Evolutionary conservation across 2,113 vertebrate genomes (phyloP).

Genomic region (Alexandromys fortis): DNA sequence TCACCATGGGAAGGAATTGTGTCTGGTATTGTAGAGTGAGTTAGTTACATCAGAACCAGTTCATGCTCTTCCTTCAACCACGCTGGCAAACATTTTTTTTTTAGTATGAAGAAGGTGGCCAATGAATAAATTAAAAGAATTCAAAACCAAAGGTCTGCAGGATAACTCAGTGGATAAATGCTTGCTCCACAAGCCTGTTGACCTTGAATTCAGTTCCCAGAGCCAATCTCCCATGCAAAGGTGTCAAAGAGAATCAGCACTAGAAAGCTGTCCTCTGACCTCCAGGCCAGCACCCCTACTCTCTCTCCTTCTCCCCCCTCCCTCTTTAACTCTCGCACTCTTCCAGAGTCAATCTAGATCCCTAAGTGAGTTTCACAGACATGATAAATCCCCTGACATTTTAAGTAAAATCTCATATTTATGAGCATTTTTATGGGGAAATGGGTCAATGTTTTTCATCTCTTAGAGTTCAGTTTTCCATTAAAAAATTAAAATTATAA

Average conservation of each 20-base stretch:
- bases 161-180: no score
- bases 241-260: neutral
- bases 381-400: neutral
- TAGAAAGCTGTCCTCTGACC: no score
- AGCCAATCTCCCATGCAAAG: neutral
- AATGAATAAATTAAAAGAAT: conserved; percentile 1
- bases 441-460: neutral
- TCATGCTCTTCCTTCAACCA: neutral
- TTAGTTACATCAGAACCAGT: neutral
- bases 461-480: neutral
- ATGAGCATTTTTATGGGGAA: conserved; percentile 25
- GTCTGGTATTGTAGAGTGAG: neutral
- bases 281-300: neutral
- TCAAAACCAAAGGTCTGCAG: neutral
- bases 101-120: neutral
- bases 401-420: neutral
- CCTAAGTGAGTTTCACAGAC: conserved; percentile 9
- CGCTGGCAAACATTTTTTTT: neutral
- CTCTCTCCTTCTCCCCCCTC: neutral
- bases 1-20: neutral
- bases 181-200: neutral
- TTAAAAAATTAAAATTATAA: conserved; percentile 43
- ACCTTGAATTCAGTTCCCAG: neutral
- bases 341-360: neutral
- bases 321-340: neutral